A percentile compares a stretch with the other conserved stretches of the same genome.
Conservation (phyloP, 2,113 vertebrate species). For the Stegostoma tigrinum region DNA sequence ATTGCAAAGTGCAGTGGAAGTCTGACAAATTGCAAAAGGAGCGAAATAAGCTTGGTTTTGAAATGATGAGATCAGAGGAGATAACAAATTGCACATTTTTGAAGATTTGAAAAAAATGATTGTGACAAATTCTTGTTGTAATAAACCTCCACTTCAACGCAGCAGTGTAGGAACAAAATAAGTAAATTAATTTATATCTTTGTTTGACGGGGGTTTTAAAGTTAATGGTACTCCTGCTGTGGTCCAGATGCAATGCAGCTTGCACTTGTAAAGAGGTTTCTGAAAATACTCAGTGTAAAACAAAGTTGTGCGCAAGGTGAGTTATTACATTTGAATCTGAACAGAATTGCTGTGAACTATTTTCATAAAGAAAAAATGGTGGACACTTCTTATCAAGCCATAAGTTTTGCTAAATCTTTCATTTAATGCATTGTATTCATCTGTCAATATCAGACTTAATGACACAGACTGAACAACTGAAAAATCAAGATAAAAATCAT, state of each 20-base stretch:
- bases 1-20: neutral
- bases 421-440: neutral
- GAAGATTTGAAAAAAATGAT: neutral
- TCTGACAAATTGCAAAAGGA: neutral
- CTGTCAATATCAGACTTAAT: neutral
- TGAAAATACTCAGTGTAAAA: neutral
- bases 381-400: neutral
- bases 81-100: neutral
- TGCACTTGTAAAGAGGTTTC: neutral
- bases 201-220: neutral
- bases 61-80: neutral
- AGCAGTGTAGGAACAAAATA: neutral
- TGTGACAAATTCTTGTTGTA: neutral
- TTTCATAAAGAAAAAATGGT: neutral
- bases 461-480: neutral
- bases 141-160: neutral
- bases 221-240: neutral
- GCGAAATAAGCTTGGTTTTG: neutral
- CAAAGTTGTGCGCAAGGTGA: neutral
- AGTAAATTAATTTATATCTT: neutral
- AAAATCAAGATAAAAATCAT: conserved; percentile 16
- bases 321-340: neutral
- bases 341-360: neutral
- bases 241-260: neutral
- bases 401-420: neutral